Percentiles rank a stretch among this genome's conserved stretches.
phyloP scores from a whole-genome alignment of 2,797 vertebrate genomes.

The Bufotes viridis region DNA sequence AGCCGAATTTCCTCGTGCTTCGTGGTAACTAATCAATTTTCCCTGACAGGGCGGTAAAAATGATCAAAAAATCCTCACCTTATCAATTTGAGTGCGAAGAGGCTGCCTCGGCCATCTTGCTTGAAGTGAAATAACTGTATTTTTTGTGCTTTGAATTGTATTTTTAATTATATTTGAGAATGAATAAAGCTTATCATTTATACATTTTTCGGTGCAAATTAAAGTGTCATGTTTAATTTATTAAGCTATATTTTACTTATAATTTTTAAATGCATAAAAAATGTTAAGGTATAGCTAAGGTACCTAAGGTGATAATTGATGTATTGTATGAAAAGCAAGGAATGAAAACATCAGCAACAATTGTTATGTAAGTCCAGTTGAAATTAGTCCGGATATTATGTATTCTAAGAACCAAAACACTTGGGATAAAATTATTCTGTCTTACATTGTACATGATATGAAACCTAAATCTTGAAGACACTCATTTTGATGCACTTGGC shows the following conservation, averaged over 20 bases:
- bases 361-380: not conserved
- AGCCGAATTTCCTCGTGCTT: too few species aligned
- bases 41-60: too few species aligned
- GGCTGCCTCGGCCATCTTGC: too few species aligned
- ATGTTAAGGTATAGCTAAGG: not conserved
- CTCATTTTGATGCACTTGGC: not conserved
- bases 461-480: conserved; percentile 9
- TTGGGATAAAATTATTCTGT: not conserved
- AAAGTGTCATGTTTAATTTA: not conserved
- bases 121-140: too few species aligned
- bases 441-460: not conserved
- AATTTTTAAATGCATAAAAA: too few species aligned
- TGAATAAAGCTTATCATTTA: not conserved
- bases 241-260: not conserved
- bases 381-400: not conserved
- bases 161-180: not conserved
- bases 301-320: not conserved
- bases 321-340: not conserved
- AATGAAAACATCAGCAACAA: not conserved
- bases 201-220: not conserved
- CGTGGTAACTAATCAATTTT: too few species aligned
- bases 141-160: not conserved
- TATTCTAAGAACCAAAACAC: not conserved
- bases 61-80: too few species aligned
- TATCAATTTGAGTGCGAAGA: too few species aligned